Base-by-base conservation (phyloP, 2,113 vertebrate genomes). In the Phaetusa simplex region DNA sequence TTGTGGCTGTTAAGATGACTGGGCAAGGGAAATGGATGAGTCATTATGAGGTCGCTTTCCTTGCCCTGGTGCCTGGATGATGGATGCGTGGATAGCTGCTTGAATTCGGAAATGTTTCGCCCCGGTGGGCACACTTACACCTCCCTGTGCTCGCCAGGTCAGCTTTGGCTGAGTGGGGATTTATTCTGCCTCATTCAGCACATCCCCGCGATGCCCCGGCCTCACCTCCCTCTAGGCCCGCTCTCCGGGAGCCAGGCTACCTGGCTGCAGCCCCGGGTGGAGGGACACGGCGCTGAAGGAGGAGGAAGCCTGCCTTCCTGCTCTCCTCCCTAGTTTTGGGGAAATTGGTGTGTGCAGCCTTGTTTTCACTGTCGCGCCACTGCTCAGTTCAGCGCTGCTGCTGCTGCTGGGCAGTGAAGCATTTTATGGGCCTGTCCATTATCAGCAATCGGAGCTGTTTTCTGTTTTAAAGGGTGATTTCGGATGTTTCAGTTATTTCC, bases 391-490 rank as follows among this genome's bases (percentile, higher is more conserved):
- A 53, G 72, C 7, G 0, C 40, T 67, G 45, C 52, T 79, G 82
- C 64, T 38, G 42, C 45, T 78, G 82, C 56, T 47, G 56, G 18
- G 2, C 40, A 36, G 80, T 7, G n/a, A 53, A 69, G 55, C 36
- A 2, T 82, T 79, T 73, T 38, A 45, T 2, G 5, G 70, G 21
- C 40, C 59, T 64, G 36, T 47, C 34, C 69, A 3, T 83, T 81
- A 64, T 30, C 72, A 84, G 43, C 73, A 67, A 8, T 7, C 43
- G 82, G 59, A 91, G 70, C 76, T 78, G 34, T 52, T 90, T 67
- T 50, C 79, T 92, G 43, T 32, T 64, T 65, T 79, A 78, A 90
- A 81, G 72, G 23, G 53, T 87, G 52, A 91, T 95, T 94, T 92
- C 26, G 66, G 72, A 73, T 69, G 30, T 93, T 79, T 61, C 62